phyloP scores from a whole-genome alignment of 2,113 vertebrate species.

The Patagioenas fasciata region DNA sequence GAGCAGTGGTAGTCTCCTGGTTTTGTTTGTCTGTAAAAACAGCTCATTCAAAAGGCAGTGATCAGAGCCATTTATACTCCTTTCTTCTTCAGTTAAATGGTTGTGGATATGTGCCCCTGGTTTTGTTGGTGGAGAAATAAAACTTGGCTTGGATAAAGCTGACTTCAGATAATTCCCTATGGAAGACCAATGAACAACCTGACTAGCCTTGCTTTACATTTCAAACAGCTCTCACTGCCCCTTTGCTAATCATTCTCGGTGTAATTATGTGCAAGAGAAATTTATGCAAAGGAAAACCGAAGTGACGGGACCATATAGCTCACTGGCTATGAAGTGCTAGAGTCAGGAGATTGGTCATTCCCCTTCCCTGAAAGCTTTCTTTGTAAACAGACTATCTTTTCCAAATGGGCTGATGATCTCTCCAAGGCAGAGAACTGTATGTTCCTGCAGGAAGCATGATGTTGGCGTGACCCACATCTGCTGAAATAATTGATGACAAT shows the following conservation, averaged over 20 bases:
- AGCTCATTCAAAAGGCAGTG: background rate
- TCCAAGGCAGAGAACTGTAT: background rate
- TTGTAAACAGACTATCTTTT: background rate
- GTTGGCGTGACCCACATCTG: background rate
- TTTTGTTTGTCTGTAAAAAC: background rate
- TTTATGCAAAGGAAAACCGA: background rate
- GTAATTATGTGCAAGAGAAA: background rate
- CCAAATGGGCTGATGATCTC: background rate
- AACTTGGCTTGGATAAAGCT: background rate
- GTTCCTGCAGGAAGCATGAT: background rate
- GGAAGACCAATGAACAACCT: background rate
- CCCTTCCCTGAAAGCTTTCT: background rate
- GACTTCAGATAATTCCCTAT: background rate
- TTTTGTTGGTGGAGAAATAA: background rate
- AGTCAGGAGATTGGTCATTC: background rate
- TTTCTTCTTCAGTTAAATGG: background rate
- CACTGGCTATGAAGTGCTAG: background rate
- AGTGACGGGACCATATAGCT: background rate
- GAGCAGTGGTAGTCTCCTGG: background rate
- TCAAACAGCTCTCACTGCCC: background rate
- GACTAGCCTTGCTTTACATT: background rate
- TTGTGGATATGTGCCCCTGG: fast-evolving
- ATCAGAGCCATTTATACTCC: background rate
- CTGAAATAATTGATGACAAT: background rate
- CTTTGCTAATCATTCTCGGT: background rate